Evolutionary conservation across 2,113 vertebrate genomes (phyloP), one percentile per base, ranked within the genome.

Genomic region (Anas platyrhynchos): DNA sequence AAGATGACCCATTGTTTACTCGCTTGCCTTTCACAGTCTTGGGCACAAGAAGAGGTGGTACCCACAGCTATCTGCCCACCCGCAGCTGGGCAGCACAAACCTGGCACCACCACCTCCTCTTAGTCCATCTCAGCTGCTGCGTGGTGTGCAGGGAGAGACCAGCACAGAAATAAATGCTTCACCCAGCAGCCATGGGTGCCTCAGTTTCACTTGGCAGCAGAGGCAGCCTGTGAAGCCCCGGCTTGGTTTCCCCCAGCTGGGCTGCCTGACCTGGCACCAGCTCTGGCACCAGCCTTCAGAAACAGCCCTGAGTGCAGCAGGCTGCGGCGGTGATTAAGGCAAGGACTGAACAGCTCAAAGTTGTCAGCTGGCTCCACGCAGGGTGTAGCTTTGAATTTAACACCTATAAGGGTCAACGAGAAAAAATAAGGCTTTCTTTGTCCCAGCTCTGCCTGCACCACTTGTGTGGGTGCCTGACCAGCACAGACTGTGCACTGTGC

Each of bases 71-170:
- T 2, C 23, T 78, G 10, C 27, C 36, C 71, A 34, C 16, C 54
- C 8, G 7, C 34, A 62, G 8, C 34, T 55, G 11, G 15, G 13
- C 41, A 89, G 54, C 32, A 46, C 1, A 0, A 41, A 7, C 26
- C 5, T 20, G 86, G 27, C 41, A 77, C 13, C 41, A 56, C 1
- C 0, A 0, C 5, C 5, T 7, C 68, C 31, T 17, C 2, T 46
- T 22, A 27, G 56, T 6, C 72, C 34, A 43, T 56, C 36, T 56
- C 34, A 61, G 31, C 26, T 56, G 13, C 26, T 3, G 1, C 2
- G 2, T 26, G 41, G 54, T 66, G 25, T 1, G 3, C 12, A 52
- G 13, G 27, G 54, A 89, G 85, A 83, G 34, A 68, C 11, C 8
- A 72, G 46, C 50, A 79, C 34, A 50, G 66, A 85, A 84, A 14